These are phyloP conservation scores for Campylomormyrus numenius DNA, from an alignment of 2,113 vertebrate species.

Conservation along the genomic window DNA sequence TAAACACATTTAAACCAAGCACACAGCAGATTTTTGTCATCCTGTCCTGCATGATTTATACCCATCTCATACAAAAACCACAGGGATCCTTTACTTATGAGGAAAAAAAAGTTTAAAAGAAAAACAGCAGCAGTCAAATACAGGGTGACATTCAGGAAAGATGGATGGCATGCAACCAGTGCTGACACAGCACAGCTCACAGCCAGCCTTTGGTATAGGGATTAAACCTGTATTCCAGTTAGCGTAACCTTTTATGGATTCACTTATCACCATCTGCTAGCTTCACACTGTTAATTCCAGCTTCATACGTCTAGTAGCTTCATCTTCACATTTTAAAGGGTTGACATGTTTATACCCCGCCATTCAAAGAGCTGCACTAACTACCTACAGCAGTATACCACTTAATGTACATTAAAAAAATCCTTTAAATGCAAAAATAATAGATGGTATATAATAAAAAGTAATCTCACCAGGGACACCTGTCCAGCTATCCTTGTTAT, in stretches of 20 bases:
- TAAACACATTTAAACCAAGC: not conserved
- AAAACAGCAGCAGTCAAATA: not conserved
- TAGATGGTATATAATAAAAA: not conserved
- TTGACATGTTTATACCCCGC: slow-evolving; percentile 92
- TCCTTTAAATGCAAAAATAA: not conserved
- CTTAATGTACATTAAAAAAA: slow-evolving; percentile 64
- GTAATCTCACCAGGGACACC: not conserved
- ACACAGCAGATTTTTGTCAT: not conserved
- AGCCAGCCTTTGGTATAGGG: no score
- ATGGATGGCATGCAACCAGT: not conserved
- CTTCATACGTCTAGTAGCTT: slow-evolving; percentile 84
- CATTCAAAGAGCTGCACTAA: slow-evolving; percentile 78
- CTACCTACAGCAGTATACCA: slow-evolving; percentile 84
- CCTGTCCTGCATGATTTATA: not conserved
- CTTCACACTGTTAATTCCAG: no score
- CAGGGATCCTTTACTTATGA: not conserved
- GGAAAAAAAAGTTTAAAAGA: not conserved
- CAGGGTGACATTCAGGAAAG: not conserved
- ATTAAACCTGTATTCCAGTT: no score
- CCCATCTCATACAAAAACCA: not conserved
- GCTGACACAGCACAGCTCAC: not conserved
- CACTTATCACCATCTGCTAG: no score
- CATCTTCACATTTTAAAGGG: slow-evolving; percentile 92
- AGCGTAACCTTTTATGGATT: no score
- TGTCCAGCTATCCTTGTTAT: not conserved